These are phyloP conservation scores for Aphis craccivora DNA, from an alignment of 1,140 invertebrate genomes.

Conservation along the genomic window DNA sequence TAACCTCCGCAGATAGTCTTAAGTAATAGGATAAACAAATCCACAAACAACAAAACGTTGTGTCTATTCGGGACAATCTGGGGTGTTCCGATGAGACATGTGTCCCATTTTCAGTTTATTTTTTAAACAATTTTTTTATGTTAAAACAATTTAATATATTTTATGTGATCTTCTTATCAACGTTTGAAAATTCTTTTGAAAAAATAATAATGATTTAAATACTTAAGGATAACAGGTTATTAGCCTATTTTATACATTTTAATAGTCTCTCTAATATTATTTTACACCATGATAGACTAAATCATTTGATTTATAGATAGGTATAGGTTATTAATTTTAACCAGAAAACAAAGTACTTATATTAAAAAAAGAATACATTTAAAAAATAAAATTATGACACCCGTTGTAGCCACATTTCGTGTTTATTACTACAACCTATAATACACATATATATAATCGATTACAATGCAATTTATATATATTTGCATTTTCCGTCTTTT, in stretches of 20 bases:
- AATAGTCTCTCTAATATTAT: background rate
- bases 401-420: background rate
- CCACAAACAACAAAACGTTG: background rate
- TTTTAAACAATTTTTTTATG: background rate
- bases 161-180: background rate
- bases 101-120: background rate
- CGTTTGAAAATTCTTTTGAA: background rate
- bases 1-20: background rate
- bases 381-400: background rate
- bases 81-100: background rate
- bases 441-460: background rate
- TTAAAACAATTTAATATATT: background rate
- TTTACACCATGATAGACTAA: background rate
- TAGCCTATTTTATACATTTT: background rate
- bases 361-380: background rate
- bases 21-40: background rate
- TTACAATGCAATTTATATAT: background rate
- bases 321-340: background rate
- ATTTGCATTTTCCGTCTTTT: background rate
- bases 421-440: background rate
- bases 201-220: background rate
- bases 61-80: background rate
- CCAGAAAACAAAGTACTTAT: background rate
- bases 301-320: background rate
- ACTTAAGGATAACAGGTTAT: background rate